Evolutionary conservation across 2,113 vertebrate genomes (phyloP).

Genomic region (Numida meleagris): DNA sequence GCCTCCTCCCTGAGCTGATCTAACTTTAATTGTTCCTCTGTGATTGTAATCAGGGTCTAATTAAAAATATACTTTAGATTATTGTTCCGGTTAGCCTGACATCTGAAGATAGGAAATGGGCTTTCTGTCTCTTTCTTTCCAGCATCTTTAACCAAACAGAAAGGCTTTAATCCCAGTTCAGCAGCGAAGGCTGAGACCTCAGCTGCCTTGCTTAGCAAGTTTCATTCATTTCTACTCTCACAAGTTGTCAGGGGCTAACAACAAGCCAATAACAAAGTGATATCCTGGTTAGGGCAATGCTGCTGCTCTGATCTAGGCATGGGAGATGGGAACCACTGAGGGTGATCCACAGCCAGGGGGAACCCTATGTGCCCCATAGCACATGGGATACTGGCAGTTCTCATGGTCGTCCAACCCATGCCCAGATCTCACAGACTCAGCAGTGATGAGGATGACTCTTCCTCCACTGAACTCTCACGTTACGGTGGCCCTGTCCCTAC

Average conservation of each 20-base stretch:
- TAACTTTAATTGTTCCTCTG: slow-evolving; percentile 29
- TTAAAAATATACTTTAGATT: slow-evolving; percentile 50
- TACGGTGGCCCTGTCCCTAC: slow-evolving; percentile 42
- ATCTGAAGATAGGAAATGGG: slow-evolving; percentile 32
- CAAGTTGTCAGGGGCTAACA: neutral
- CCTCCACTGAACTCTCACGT: neutral
- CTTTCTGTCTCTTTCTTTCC: neutral
- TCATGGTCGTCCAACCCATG: rapidly evolving
- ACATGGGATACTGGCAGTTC: neutral
- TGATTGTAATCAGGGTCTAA: slow-evolving; percentile 43
- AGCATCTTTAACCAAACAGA: neutral
- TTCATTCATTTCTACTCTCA: neutral
- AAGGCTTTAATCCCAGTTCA: slow-evolving; percentile 10
- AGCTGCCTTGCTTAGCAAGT: neutral
- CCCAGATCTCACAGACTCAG: neutral
- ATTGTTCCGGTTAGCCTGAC: neutral
- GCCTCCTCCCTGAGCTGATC: neutral
- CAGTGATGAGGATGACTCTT: neutral
- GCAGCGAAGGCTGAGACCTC: neutral
- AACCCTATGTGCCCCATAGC: neutral
- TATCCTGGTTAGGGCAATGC: neutral
- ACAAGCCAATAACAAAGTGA: neutral
- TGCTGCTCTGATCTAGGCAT: neutral
- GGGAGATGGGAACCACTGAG: neutral
- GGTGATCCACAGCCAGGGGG: neutral